Base-by-base conservation (phyloP, 1,140 invertebrate species). In the Brachionus asplanchnoidis region DNA sequence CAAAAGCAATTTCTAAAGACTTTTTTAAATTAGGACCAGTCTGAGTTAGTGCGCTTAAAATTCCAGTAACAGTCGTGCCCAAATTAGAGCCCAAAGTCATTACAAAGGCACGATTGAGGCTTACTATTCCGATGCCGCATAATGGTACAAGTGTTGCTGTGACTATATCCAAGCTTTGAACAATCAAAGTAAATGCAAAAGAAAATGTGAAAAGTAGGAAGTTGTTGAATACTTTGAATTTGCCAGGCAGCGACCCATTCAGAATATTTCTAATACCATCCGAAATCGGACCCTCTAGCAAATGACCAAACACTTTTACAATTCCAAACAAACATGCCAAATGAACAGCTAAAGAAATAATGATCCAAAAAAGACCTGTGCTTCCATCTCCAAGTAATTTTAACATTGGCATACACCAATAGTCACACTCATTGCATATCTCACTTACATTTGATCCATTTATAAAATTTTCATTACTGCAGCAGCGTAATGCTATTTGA, bases 81-180 rank as follows among this genome's bases (percentile, higher is more conserved):
- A 93, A 89, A 87, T 93, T 93, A 0, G 92, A 90, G 12, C 92
- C 92, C 5, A 93, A 87, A 14, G 92, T 92, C 9, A 93, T 86
- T 0, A 92, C 92, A 87, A 93, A 93, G 85, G 92, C 91, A 56
- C 92, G 86, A 23, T 93, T 91, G 11, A 93, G 85, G 3, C 89
- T 88, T 17, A 93, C 90, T 26, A 93, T 89, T 0, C 92, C 92
- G 11, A 92, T 87, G 7, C 92, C 93, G 5, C 92, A 92, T 3
- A 93, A 88, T 0, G 93, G 92, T 5, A 92, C 93, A 7, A 93
- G 86, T 0, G 92, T 90, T 12, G 92, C 93, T 2, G 92, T 93
- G 87, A 93, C 93, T 28, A 93, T 91, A 20, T 92, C 92, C 85
- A 90, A 91, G 53, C 92, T 92, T 88, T 93, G 93, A 0, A 93